Evolutionary conservation across 2,888 invertebrate genomes (phyloP), one percentile per base, ranked within the genome.

Genomic region (Osedax frankpressi): DNA sequence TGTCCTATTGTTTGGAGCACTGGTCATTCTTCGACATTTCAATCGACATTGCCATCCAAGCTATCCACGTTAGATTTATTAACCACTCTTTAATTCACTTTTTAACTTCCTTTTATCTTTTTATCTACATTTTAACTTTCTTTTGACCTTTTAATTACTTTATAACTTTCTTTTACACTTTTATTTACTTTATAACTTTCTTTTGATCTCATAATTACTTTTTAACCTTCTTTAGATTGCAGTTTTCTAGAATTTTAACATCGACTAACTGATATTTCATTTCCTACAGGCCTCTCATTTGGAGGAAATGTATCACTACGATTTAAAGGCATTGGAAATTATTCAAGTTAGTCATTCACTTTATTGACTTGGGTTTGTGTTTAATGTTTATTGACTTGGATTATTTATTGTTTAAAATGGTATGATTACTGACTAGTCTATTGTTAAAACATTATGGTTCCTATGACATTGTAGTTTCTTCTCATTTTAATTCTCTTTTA

Each of bases 1-100:
- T 80, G 73, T 82, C 84, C 3, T 84, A 81, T 78, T 80, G 80
- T 77, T 83, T 80, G 77, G 83, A 84, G 75, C 82, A 83, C 73
- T 84, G 81, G 81, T 83, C 84, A 11, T 77, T 81, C 44, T 83
- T 83, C 78, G 82, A 83, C 74, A 30, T 29, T 3, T 71, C 74
- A 26, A 74, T 77, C 11, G 71, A 74, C 11, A 74, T 70, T 19
- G 73, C 75, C 44, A 29, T 77, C 11, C 19, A 1, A n/a, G 74
- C 75, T 25, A 68, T 77, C 3, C 72, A 75, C 74, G 78, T 78
- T 19, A 28, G 73, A 44, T 44, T 11, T 44, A 19, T 11, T 6
- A 44, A 44, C 19, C 6, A 44, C 44, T 19, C 44, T 44, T 44
- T 44, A 44, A 11, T 11, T 44, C 19, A 44, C 19, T 6, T 44